These are phyloP conservation scores for Sebastes cheni DNA, from an alignment of 2,797 vertebrate genomes.

Conservation along the genomic window DNA sequence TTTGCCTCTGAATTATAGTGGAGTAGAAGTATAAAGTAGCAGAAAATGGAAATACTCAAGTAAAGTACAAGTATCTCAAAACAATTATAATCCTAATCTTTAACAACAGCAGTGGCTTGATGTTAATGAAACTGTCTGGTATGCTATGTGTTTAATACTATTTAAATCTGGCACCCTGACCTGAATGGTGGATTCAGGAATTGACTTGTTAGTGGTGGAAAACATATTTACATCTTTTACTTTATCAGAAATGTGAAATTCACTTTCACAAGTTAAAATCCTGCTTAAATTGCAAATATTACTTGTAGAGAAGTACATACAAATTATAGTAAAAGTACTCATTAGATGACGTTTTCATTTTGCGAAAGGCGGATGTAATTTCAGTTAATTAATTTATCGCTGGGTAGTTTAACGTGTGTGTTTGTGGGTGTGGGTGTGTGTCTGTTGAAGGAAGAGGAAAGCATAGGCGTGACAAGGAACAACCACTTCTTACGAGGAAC, in stretches of 20 bases:
- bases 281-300: background rate
- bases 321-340: background rate
- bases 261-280: background rate
- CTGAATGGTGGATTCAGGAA: background rate
- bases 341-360: background rate
- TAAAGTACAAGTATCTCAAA: background rate
- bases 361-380: background rate
- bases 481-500: slow-evolving; percentile 1
- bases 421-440: background rate
- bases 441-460: background rate
- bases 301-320: background rate
- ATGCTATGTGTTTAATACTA: background rate
- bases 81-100: background rate
- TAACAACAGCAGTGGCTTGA: background rate
- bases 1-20: background rate
- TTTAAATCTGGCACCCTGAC: background rate
- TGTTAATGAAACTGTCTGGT: background rate
- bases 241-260: background rate
- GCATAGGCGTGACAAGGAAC: background rate
- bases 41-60: background rate
- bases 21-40: background rate
- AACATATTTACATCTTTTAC: background rate
- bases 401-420: background rate
- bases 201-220: background rate
- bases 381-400: background rate